These are phyloP conservation scores for Hydrolagus affinis DNA, from an alignment of 2,113 vertebrate species.

Conservation along the genomic window DNA sequence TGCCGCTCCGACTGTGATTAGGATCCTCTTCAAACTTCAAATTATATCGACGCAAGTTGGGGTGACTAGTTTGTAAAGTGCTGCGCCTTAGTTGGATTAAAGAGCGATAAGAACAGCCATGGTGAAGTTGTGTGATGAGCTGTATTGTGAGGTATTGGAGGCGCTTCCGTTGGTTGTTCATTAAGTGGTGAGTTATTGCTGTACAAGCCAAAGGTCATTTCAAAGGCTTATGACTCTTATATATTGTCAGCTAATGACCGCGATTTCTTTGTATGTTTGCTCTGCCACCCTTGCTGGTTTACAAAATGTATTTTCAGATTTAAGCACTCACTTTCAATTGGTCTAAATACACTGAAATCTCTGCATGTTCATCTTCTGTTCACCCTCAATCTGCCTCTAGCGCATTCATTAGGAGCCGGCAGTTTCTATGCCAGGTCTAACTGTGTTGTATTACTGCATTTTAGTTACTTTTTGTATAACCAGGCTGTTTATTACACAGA, in stretches of 20 bases:
- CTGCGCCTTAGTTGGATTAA: conserved; percentile 46
- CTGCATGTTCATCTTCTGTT: conserved; percentile 1
- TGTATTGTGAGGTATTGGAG: conserved; percentile 62
- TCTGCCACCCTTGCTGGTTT: conserved; percentile 51
- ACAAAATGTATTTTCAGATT: conserved; percentile 47
- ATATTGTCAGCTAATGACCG: conserved; percentile 69
- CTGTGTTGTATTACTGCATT: background rate
- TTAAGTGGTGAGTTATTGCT: conserved; percentile 96
- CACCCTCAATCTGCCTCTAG: background rate
- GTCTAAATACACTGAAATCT: background rate
- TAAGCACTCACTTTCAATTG: conserved; percentile 32
- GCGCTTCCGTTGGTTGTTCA: conserved; percentile 91
- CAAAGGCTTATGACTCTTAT: conserved; percentile 90
- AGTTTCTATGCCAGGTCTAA: background rate
- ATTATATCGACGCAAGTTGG: conserved; percentile 33
- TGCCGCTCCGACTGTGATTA: conserved; percentile 41
- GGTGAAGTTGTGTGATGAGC: conserved; percentile 59
- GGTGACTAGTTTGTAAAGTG: conserved; percentile 38
- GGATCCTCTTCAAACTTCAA: conserved; percentile 44
- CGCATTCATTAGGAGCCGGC: background rate
- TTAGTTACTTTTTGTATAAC: conserved; percentile 9
- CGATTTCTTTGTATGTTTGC: conserved; percentile 71
- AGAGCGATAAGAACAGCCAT: conserved; percentile 54
- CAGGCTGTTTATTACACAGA: background rate
- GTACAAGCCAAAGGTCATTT: conserved; percentile 84